Evolutionary conservation across 2,113 vertebrate genomes (phyloP), one percentile per base, ranked within the genome.

Genomic region (Sinocyclocheilus anshuiensis): DNA sequence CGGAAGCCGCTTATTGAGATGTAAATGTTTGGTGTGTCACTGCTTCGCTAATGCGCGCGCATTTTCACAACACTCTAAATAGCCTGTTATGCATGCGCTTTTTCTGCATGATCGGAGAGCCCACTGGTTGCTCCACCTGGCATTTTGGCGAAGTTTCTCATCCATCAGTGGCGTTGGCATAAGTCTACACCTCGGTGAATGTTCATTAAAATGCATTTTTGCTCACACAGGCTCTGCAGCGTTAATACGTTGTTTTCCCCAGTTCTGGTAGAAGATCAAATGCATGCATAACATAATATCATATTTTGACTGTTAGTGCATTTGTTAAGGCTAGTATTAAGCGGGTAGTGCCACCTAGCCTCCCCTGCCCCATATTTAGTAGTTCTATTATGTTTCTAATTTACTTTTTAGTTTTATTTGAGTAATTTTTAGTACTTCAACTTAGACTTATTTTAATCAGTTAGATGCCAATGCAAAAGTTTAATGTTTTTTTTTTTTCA

Each of bases 11-110:
- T 16, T 10, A 80, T 63, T 33, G 78, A 81, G 63, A 71, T 83
- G 42, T 22, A 33, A 36, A 83, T 53, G 45, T 22, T 22, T n/a
- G 29, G 9, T 50, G 18, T 29, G 18, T 71, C 42, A 1, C 45
- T 69, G 61, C 3, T 26, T 82, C 61, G 16, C 61, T 29, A 48
- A 65, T 61, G 55, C 33, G 4, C 20, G 0, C 2, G 22, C 77
- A 61, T 79, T 61, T 42, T 33, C 77, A 61, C 33, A 39, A 13
- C 36, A 81, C 59, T 48, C 79, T 65, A 48, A 82, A 82, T 4
- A 33, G 22, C 45, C 15, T 13, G 33, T 82, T 69, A 69, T 67
- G 39, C 61, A 67, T 69, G 59, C 9, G 8, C 12, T 50, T 45
- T 48, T 50, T 81, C 61, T 53, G 53, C 53, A 22, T 18, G 77